These are phyloP conservation scores for Acyrthosiphon pisum DNA, from an alignment of 1,140 invertebrate species.

Conservation along the genomic window DNA sequence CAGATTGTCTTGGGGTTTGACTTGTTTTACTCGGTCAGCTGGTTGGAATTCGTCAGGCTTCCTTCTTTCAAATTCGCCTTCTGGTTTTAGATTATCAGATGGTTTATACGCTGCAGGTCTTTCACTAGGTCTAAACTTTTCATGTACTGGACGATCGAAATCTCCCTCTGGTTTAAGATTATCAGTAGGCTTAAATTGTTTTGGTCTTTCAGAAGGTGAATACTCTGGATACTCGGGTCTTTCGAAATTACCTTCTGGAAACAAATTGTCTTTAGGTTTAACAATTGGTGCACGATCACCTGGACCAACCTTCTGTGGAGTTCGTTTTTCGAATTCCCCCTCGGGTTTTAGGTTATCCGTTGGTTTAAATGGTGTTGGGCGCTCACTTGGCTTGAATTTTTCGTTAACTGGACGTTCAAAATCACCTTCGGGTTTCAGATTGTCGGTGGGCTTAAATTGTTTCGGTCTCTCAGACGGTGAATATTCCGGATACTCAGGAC, in stretches of 20 bases:
- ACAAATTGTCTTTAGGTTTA: slow-evolving; percentile 64
- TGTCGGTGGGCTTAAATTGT: slow-evolving; percentile 63
- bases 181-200: slow-evolving; percentile 63
- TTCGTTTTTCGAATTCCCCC: slow-evolving; percentile 66
- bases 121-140: slow-evolving; percentile 62
- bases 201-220: slow-evolving; percentile 62
- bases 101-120: slow-evolving; percentile 63
- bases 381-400: slow-evolving; percentile 60
- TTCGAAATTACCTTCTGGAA: slow-evolving; percentile 66
- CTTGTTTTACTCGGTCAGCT: slow-evolving; percentile 65
- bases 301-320: slow-evolving; percentile 63
- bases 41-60: slow-evolving; percentile 63
- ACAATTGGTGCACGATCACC: slow-evolving; percentile 65
- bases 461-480: too few species aligned
- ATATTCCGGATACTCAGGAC: background rate
- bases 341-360: slow-evolving; percentile 68
- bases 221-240: slow-evolving; percentile 61
- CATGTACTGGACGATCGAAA: slow-evolving; percentile 61
- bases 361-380: slow-evolving; percentile 61
- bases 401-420: slow-evolving; percentile 66
- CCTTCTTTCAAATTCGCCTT: slow-evolving; percentile 67
- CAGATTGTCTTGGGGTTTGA: slow-evolving; percentile 66
- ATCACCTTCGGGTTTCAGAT: slow-evolving; percentile 67
- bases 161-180: slow-evolving; percentile 68
- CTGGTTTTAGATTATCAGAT: slow-evolving; percentile 65